These are phyloP conservation scores for Diogma glabrata DNA, from an alignment of 2,888 invertebrate genomes.

Conservation along the genomic window DNA sequence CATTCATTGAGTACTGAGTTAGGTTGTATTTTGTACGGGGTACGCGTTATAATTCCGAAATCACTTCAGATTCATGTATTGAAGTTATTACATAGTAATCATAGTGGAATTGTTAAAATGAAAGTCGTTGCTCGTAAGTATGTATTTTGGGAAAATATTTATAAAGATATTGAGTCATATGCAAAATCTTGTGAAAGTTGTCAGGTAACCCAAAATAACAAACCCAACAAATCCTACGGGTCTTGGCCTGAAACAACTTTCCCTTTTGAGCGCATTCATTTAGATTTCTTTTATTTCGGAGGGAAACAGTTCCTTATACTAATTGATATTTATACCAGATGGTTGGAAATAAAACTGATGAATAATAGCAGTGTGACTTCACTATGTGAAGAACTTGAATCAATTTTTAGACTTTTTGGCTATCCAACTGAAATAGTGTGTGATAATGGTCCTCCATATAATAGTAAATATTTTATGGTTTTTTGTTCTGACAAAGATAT, in stretches of 20 bases:
- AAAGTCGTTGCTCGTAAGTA: conserved; percentile 3
- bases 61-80: not conserved
- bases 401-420: too few species aligned
- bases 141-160: not conserved
- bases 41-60: not conserved
- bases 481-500: conserved; percentile 10
- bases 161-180: conserved; percentile 7
- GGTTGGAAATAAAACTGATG: conserved; percentile 11
- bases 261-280: conserved; percentile 12
- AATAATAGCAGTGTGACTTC: conserved; percentile 9
- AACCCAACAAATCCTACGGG: not conserved
- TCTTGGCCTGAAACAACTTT: not conserved
- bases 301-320: conserved; percentile 7
- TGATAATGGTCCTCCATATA: conserved; percentile 5
- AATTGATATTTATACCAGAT: conserved; percentile 14
- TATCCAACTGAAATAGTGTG: too few species aligned
- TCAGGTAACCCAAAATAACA: not conserved
- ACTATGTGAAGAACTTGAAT: too few species aligned
- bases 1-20: not conserved
- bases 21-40: not conserved
- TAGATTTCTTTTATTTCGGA: conserved; percentile 13
- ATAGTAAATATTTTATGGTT: not conserved
- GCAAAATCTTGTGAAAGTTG: not conserved
- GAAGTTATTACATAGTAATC: not conserved
- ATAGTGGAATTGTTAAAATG: conserved; percentile 8